phyloP scores from a whole-genome alignment of 2,113 vertebrate genomes.

The Promerops cafer region DNA sequence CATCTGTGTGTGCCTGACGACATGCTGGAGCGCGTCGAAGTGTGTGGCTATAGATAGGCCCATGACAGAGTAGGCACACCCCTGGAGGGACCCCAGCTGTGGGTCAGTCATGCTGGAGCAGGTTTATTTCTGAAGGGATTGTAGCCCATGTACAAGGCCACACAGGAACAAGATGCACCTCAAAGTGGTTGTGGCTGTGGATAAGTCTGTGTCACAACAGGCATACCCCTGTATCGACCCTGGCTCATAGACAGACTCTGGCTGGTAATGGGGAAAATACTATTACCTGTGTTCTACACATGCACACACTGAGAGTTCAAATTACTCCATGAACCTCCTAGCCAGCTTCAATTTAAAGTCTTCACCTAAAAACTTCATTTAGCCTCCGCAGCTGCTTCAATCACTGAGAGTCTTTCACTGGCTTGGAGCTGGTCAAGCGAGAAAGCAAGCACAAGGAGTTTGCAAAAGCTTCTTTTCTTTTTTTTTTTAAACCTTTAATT shows the following conservation, averaged over 20 bases:
- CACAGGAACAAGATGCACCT: not conserved
- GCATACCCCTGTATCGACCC: not conserved
- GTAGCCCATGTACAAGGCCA: not conserved
- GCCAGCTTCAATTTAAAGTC: constrained; percentile 55
- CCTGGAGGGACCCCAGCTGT: not conserved
- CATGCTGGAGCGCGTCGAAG: not conserved
- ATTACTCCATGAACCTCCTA: constrained; percentile 55
- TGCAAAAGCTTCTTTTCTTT: not conserved
- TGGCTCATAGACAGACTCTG: not conserved
- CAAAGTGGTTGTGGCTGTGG: not conserved
- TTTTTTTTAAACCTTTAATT: not conserved
- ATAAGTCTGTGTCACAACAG: not conserved
- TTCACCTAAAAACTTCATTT: constrained; percentile 46
- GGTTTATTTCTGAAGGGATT: not conserved
- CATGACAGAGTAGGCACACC: not conserved
- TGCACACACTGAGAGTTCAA: constrained; percentile 44
- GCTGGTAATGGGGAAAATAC: not conserved
- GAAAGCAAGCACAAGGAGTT: not conserved
- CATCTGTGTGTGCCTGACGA: not conserved
- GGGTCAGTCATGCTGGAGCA: not conserved
- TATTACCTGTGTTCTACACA: not conserved
- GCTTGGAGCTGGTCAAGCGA: not conserved
- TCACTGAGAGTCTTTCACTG: not conserved
- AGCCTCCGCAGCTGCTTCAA: not conserved
- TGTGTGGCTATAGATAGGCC: no score